A percentile compares a stretch with the other conserved stretches of the same genome.
Evolutionary conservation across 30 jellyfish, hydroid and myxozoan species (phyloP).

Genomic region (Cassiopea andromeda): DNA sequence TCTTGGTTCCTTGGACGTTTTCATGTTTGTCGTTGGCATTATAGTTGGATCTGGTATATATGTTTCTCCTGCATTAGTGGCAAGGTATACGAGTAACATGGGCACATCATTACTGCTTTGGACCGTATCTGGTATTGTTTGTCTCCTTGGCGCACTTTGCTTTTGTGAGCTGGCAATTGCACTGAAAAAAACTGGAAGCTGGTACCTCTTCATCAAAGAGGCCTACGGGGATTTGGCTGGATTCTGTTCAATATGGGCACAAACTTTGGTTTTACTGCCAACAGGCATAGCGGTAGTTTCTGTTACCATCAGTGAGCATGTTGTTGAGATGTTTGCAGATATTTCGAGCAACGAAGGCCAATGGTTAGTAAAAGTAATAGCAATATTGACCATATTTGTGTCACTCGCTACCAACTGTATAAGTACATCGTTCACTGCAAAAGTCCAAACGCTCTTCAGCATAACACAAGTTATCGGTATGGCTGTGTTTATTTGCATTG

Average conservation of each 20-base stretch:
- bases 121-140: constrained; percentile 49
- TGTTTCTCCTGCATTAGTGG: constrained; percentile 72
- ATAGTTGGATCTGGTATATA: constrained; percentile 75
- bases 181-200: constrained; percentile 54
- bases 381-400: background rate
- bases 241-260: constrained; percentile 61
- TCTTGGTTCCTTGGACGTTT: constrained; percentile 46
- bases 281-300: constrained; percentile 51
- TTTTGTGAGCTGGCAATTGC: constrained; percentile 49
- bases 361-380: background rate
- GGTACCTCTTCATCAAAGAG: constrained; percentile 31
- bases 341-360: constrained; percentile 13
- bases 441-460: background rate
- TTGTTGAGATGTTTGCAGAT: constrained; percentile 43
- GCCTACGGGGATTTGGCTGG: constrained; percentile 60
- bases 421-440: background rate
- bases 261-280: constrained; percentile 43
- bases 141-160: constrained; percentile 56
- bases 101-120: constrained; percentile 60
- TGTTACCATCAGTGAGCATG: constrained; percentile 44
- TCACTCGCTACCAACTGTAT: background rate
- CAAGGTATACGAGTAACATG: constrained; percentile 15
- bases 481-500: background rate
- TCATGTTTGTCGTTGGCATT: constrained; percentile 45
- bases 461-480: background rate